Conservation (phyloP, 2,888 invertebrate genomes). For the Megamerina dolium region DNA sequence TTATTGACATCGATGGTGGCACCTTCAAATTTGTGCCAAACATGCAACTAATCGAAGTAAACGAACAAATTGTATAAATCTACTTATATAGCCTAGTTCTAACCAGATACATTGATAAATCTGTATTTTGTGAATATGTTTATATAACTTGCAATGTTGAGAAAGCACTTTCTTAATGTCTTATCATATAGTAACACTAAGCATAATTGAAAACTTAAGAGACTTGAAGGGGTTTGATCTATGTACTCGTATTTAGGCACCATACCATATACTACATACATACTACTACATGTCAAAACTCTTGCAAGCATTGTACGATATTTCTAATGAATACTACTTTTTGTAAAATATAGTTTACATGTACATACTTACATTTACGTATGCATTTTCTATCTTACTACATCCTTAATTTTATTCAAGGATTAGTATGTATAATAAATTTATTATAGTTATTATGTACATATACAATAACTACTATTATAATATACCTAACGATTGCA, state of each 20-base stretch:
- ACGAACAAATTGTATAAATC: conserved; percentile 21
- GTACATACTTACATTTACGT: not conserved
- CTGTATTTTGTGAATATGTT: not conserved
- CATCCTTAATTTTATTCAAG: conserved; percentile 12
- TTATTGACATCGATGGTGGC: conserved; percentile 17
- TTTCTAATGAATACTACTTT: too few relatives aligned
- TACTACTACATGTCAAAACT: too few relatives aligned
- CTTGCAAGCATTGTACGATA: too few relatives aligned
- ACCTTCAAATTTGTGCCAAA: conserved; percentile 14
- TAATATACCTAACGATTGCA: too few relatives aligned
- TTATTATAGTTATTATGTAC: conserved; percentile 3
- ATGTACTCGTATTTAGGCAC: too few relatives aligned
- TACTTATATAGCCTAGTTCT: not conserved
- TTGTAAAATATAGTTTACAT: not conserved
- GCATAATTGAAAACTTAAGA: too few relatives aligned
- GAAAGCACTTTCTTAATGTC: too few relatives aligned
- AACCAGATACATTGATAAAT: not conserved
- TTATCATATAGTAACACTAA: too few relatives aligned
- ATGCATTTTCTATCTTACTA: not conserved
- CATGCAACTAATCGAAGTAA: conserved; percentile 10
- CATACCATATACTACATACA: too few relatives aligned
- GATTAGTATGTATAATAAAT: conserved; percentile 12
- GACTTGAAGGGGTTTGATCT: too few relatives aligned
- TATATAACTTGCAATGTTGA: not conserved
- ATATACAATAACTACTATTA: too few relatives aligned